phyloP scores from a whole-genome alignment of 2,888 invertebrate species.

The Epirrita christyi region DNA sequence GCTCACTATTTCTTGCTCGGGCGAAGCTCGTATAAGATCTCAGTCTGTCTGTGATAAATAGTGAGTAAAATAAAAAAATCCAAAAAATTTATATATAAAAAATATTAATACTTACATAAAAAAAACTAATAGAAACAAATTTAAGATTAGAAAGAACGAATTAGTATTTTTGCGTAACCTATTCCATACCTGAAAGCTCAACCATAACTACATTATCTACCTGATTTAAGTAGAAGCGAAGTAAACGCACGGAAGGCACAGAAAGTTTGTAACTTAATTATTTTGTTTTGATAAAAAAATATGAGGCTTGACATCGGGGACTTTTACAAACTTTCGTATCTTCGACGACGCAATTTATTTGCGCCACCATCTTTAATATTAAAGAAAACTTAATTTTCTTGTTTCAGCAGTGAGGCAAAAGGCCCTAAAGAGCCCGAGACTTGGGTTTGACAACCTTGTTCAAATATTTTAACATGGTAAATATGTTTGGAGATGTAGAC shows the following conservation, averaged over 20 bases:
- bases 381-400: slow-evolving; percentile 60
- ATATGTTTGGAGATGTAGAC: background rate
- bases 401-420: slow-evolving; percentile 50
- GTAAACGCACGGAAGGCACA: slow-evolving; percentile 6
- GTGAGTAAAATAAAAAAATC: too few species aligned
- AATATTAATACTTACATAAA: too few species aligned
- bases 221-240: background rate
- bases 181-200: too few species aligned
- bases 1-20: too few species aligned
- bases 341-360: slow-evolving; percentile 30
- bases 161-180: too few species aligned
- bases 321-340: slow-evolving; percentile 20
- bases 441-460: slow-evolving; percentile 17
- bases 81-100: too few species aligned
- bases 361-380: slow-evolving; percentile 50
- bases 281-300: slow-evolving; percentile 22
- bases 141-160: too few species aligned
- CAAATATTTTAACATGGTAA: slow-evolving; percentile 14
- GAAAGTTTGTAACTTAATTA: slow-evolving; percentile 16
- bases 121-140: too few species aligned
- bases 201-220: too few species aligned
- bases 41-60: too few species aligned
- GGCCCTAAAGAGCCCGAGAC: slow-evolving; percentile 6
- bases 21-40: too few species aligned
- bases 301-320: slow-evolving; percentile 18